phyloP scores from a whole-genome alignment of 2,888 invertebrate genomes.

The Gandaritis pyraliata region DNA sequence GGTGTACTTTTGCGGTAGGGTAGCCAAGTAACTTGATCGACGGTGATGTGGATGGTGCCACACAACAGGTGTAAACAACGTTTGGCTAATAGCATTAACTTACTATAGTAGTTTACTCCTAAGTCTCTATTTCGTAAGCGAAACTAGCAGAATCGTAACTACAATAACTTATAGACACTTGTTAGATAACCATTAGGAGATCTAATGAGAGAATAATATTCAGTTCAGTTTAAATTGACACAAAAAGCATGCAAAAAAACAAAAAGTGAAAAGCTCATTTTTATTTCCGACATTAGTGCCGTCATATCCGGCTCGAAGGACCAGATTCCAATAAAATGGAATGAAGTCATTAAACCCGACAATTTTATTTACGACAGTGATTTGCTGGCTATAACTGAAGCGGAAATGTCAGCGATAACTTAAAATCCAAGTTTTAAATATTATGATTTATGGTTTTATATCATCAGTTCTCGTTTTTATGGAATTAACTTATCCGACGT shows the following conservation, averaged over 20 bases:
- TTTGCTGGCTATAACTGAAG: conserved; percentile 42
- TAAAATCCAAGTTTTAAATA: conserved; percentile 28
- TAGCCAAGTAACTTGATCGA: conserved; percentile 11
- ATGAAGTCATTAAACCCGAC: conserved; percentile 57
- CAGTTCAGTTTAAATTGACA: no score
- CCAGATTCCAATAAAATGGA: conserved; percentile 48
- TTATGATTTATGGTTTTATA: conserved; percentile 23
- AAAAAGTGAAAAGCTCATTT: conserved; percentile 2
- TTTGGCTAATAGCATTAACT: no score
- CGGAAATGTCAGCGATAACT: conserved; percentile 26
- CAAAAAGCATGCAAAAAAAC: no score
- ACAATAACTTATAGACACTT: no score
- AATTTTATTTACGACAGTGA: conserved; percentile 58
- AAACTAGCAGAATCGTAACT: no score
- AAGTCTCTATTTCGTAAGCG: no score
- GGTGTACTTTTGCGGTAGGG: no score
- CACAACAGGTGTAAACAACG: conserved; percentile 21
- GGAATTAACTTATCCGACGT: conserved; percentile 1
- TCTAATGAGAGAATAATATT: no score
- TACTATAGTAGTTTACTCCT: no score
- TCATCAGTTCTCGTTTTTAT: not conserved
- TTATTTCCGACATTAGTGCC: conserved; percentile 23
- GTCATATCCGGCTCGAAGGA: conserved; percentile 39
- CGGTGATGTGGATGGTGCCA: no score
- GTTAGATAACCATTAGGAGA: no score